These are phyloP conservation scores for Leguminivora glycinivorella DNA, from an alignment of 1,140 invertebrate species.

Conservation along the genomic window DNA sequence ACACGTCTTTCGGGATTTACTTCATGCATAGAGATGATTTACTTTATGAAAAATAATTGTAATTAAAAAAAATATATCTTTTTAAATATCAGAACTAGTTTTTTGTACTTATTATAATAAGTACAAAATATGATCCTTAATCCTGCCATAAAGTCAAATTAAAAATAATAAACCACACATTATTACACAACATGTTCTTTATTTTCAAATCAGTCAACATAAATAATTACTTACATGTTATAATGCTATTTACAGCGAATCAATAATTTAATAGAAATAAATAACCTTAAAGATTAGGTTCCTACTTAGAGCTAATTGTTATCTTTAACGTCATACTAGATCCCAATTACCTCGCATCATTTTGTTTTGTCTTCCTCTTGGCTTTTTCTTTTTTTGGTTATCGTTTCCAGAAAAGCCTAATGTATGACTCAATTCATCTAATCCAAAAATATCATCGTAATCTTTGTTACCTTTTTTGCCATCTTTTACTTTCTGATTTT, in stretches of 20 bases:
- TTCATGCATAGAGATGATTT: too few relatives aligned
- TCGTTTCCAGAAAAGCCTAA: constrained; percentile 33
- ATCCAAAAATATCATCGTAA: constrained; percentile 57
- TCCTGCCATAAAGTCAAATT: background rate
- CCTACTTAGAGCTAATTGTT: constrained; percentile 54
- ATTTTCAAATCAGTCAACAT: constrained; percentile 37
- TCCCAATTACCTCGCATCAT: constrained; percentile 74
- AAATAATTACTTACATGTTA: constrained; percentile 47
- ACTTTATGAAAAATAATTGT: too few relatives aligned
- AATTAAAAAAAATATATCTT: too few relatives aligned
- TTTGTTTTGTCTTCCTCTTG: constrained; percentile 75
- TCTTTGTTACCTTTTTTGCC: constrained; percentile 51
- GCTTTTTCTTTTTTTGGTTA: constrained; percentile 55
- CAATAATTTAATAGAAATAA: constrained; percentile 58
- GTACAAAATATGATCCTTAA: too few relatives aligned
- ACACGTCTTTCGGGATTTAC: too few relatives aligned
- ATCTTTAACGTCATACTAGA: constrained; percentile 48
- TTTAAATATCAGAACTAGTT: too few relatives aligned
- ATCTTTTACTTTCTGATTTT: constrained; percentile 49
- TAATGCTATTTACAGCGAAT: constrained; percentile 68
- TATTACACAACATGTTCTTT: constrained; percentile 24
- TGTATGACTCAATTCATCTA: constrained; percentile 30
- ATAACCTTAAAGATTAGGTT: constrained; percentile 57
- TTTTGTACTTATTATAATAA: too few relatives aligned
- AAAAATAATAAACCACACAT: constrained; percentile 31